A percentile compares a stretch with the other conserved stretches of the same genome.
These are phyloP conservation scores for Pterostichus madidus DNA, from an alignment of 2,888 invertebrate genomes.

Conservation along the genomic window DNA sequence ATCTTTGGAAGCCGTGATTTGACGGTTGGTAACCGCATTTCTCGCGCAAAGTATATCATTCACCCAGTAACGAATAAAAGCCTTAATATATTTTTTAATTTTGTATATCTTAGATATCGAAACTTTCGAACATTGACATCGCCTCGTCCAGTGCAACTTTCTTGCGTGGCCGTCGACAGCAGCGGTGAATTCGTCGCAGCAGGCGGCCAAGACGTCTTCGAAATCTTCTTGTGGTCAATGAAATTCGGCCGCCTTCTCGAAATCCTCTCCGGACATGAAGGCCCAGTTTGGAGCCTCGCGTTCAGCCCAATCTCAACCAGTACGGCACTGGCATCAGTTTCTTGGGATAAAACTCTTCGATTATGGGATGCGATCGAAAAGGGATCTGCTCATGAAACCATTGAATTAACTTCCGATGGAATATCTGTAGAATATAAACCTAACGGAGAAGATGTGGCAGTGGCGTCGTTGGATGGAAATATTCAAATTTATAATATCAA, in stretches of 20 bases:
- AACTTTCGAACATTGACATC: conserved; percentile 98
- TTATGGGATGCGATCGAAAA: conserved; percentile 95
- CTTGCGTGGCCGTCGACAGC: conserved; percentile 92
- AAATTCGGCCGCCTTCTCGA: conserved; percentile 95
- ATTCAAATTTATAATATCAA: conserved; percentile 89
- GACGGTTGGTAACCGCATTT: too few species aligned
- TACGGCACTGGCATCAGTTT: conserved; percentile 89
- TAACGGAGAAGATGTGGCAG: conserved; percentile 95
- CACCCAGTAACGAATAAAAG: too few species aligned
- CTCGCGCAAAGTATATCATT: too few species aligned
- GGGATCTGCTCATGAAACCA: conserved; percentile 89
- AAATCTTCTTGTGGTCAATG: conserved; percentile 97
- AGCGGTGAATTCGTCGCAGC: conserved; percentile 97
- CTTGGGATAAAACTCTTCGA: conserved; percentile 96
- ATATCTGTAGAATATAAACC: conserved; percentile 92
- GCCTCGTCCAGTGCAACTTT: conserved; percentile 94
- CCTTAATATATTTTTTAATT: too few species aligned
- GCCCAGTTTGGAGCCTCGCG: conserved; percentile 89
- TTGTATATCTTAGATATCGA: conserved; percentile 86
- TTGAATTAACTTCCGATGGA: conserved; percentile 89
- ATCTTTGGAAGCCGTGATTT: too few species aligned
- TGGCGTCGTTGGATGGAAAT: conserved; percentile 92
- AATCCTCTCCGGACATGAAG: conserved; percentile 94
- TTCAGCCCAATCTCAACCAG: conserved; percentile 88
- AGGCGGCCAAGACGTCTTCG: conserved; percentile 96